phyloP scores from a whole-genome alignment of 2,113 vertebrate genomes.

The Sceloporus undulatus region DNA sequence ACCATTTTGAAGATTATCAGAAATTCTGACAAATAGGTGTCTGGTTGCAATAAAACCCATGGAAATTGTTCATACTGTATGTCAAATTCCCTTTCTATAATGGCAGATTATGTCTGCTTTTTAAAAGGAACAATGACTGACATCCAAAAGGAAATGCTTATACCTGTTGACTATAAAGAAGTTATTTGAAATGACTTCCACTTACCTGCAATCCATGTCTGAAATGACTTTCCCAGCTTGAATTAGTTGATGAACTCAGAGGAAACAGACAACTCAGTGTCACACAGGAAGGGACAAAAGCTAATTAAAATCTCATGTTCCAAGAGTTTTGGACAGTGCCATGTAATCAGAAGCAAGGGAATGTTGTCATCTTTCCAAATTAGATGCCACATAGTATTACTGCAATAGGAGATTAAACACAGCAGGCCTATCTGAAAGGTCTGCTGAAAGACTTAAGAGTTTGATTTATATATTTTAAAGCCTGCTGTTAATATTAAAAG shows the following conservation, averaged over 20 bases:
- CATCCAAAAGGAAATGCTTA: not conserved
- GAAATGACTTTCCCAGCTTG: slow-evolving; percentile 1
- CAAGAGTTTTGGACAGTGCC: not conserved
- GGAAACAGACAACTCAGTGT: not conserved
- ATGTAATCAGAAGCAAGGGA: slow-evolving; percentile 23
- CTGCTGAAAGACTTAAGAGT: not conserved
- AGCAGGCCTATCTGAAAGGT: not conserved
- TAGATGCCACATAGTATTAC: not conserved
- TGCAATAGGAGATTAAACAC: slow-evolving; percentile 6
- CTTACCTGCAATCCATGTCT: not conserved
- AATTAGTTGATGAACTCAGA: slow-evolving; percentile 36
- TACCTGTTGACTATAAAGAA: not conserved
- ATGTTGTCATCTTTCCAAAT: slow-evolving; percentile 14
- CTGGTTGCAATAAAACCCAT: slow-evolving; percentile 19
- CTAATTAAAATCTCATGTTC: not conserved
- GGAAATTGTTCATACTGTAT: slow-evolving; percentile 26
- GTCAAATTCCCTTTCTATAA: not conserved
- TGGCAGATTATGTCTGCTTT: slow-evolving; percentile 6
- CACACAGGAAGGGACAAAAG: slow-evolving; percentile 31
- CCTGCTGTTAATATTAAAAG: not conserved
- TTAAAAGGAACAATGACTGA: not conserved
- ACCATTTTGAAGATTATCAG: slow-evolving; percentile 21
- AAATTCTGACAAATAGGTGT: slow-evolving; percentile 36
- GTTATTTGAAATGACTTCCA: slow-evolving; percentile 7
- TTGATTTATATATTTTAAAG: not conserved